Evolutionary conservation across 2,113 vertebrate genomes (phyloP).

Genomic region (Callaeas wilsoni): DNA sequence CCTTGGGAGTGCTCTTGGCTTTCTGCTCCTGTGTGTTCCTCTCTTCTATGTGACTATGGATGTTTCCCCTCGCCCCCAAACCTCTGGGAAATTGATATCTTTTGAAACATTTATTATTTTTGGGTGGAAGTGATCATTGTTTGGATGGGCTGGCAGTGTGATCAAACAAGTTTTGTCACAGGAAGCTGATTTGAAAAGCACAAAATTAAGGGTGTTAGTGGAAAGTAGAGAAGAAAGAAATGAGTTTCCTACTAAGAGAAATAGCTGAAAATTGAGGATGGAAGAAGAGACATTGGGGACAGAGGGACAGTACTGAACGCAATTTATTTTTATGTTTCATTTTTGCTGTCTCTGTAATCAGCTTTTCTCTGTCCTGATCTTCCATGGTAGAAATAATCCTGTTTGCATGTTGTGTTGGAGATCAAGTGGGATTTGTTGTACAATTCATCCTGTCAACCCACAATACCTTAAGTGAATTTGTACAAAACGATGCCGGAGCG

Average conservation of each 20-base stretch:
- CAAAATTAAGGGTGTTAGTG: neutral
- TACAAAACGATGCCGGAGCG: rapidly evolving
- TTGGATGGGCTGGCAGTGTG: neutral
- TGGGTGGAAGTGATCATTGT: neutral
- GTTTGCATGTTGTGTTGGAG: neutral
- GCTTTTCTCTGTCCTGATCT: neutral
- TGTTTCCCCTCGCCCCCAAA: neutral
- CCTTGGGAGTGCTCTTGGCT: neutral
- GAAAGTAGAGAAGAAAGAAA: neutral
- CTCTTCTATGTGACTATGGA: neutral
- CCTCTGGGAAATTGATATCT: neutral
- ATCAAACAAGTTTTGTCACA: neutral
- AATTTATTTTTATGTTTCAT: neutral
- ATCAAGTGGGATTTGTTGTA: neutral
- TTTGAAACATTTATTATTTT: neutral
- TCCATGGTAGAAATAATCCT: neutral
- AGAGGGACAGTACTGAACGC: neutral
- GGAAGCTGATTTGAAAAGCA: neutral
- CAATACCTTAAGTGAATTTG: neutral
- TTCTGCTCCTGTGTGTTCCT: neutral
- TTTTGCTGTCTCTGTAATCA: neutral
- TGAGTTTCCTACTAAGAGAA: neutral
- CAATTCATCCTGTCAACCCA: neutral
- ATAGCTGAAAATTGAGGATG: neutral
- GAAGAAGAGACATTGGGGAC: neutral